Evolutionary conservation across 2,797 vertebrate species (phyloP).

Genomic region (Chaunax sp.): DNA sequence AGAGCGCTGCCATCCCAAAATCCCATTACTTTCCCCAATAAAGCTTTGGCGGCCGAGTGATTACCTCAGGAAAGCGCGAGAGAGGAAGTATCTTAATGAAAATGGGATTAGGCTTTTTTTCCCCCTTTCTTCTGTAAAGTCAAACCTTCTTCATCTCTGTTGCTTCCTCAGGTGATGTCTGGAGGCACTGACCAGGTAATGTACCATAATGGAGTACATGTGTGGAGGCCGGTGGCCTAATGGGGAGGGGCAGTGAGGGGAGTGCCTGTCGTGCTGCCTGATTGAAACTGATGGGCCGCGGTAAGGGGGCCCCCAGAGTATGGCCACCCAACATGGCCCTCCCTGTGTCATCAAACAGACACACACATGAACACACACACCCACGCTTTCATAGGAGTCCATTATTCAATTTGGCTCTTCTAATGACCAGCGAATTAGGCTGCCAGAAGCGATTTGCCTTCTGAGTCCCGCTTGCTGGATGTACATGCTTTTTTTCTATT

Average conservation of each 20-base stretch:
- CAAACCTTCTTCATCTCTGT: conserved; percentile 10
- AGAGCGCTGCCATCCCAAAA: conserved; percentile 51
- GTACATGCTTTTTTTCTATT: conserved; percentile 62
- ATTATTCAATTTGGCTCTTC: conserved; percentile 86
- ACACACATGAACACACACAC: conserved; percentile 11
- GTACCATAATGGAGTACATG: conserved; percentile 80
- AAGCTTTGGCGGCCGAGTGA: conserved; percentile 72
- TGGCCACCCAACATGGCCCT: conserved; percentile 64
- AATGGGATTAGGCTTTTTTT: conserved; percentile 46
- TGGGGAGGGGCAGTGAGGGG: conserved; percentile 70
- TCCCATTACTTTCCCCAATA: conserved; percentile 78
- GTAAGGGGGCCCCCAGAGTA: conserved; percentile 66
- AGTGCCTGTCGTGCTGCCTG: conserved; percentile 77
- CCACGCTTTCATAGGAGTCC: conserved; percentile 61
- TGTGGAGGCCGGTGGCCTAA: conserved; percentile 71
- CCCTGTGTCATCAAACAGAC: conserved; percentile 46
- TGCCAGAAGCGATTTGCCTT: conserved; percentile 85
- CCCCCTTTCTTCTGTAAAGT: conserved; percentile 23
- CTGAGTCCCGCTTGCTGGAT: conserved; percentile 58
- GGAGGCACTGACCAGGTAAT: conserved; percentile 72
- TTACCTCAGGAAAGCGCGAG: conserved; percentile 58
- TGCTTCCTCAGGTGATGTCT: conserved; percentile 45
- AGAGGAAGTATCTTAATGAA: conserved; percentile 70
- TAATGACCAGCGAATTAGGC: conserved; percentile 85
- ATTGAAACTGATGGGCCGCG: conserved; percentile 85